Evolutionary conservation across 1,140 invertebrate species (phyloP), one percentile per base, ranked within the genome.

Genomic region (Piezodorus guildinii): DNA sequence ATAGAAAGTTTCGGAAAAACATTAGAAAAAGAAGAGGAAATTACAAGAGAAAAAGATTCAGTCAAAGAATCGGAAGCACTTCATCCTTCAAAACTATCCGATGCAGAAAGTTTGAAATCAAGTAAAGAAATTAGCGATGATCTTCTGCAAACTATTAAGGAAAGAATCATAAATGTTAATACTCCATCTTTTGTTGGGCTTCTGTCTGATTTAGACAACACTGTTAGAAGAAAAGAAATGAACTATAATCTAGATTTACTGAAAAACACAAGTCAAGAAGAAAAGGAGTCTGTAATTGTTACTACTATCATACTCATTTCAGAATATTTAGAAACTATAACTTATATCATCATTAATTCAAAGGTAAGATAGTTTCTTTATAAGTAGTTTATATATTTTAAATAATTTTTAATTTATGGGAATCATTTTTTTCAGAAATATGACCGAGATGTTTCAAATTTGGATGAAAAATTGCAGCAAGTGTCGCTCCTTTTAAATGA

Each of bases 401-500:
- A 10, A n/a, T 19, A 5, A 49, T 10, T 49, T 49, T 2, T 17
- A 10, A 49, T 49, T 49, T 17, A 49, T 49, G 2, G 17, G 1
- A 17, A 49, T 49, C 6, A 21, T 49, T 49, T 10, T 49, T 49
- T 21, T 19, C 12, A 49, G 46, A 49, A 49, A 25, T 58, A 58
- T 27, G 30, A 58, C 23, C 15, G 16, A 14, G 30, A 58, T 25
- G 25, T 8, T 14, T 23, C 34, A 15, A 62, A 64, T 30, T 62
- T 62, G 1, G 66, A 65, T 39, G 52, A 63, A n/a, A 63, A 52
- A n/a, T 25, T 68, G n/a, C 34, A 46, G 23, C 34, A 67, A 45
- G 27, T 67, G 16, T 63, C 62, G 30, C 74, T 73, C 2, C 70
- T 83, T 0, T 77, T 80, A 66, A 73, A 77, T 62, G 80, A 82